Conservation (phyloP, 2,888 invertebrate species). For the Orgyia antiqua region DNA sequence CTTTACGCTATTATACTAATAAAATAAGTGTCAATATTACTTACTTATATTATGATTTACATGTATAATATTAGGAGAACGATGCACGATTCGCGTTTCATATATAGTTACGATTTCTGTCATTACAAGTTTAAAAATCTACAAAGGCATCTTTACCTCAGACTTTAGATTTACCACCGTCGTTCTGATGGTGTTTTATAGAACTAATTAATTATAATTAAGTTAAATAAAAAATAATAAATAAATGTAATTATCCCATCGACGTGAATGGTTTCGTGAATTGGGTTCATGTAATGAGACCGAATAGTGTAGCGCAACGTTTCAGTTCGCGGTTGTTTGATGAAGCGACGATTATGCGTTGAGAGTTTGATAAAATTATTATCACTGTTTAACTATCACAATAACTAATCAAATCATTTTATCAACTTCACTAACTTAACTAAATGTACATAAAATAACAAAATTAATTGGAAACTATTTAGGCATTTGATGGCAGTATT, state of each 20-base stretch:
- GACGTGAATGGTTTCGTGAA: slow-evolving; percentile 47
- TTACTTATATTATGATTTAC: slow-evolving; percentile 62
- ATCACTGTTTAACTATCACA: slow-evolving; percentile 71
- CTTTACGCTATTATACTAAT: slow-evolving; percentile 64
- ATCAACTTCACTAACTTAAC: slow-evolving; percentile 54
- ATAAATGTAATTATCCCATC: slow-evolving; percentile 67
- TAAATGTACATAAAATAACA: slow-evolving; percentile 53
- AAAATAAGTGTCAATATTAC: slow-evolving; percentile 75
- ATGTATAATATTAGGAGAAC: slow-evolving; percentile 60
- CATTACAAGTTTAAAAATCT: slow-evolving; percentile 72
- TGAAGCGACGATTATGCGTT: too few species aligned
- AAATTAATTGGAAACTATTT: slow-evolving; percentile 64
- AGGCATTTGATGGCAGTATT: slow-evolving; percentile 78
- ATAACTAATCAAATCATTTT: slow-evolving; percentile 73
- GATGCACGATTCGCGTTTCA: slow-evolving; percentile 65
- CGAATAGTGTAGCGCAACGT: slow-evolving; percentile 22
- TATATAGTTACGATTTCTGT: slow-evolving; percentile 61
- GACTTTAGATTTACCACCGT: slow-evolving; percentile 76
- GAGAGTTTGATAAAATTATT: too few species aligned
- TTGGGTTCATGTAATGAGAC: slow-evolving; percentile 43
- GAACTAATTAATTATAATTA: slow-evolving; percentile 67
- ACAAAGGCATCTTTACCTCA: slow-evolving; percentile 78
- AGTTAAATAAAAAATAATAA: slow-evolving; percentile 65
- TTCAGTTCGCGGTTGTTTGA: too few species aligned
- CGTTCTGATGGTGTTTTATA: slow-evolving; percentile 62